phyloP scores from a whole-genome alignment of 2,113 vertebrate genomes.

The Paraplagusia blochii region DNA sequence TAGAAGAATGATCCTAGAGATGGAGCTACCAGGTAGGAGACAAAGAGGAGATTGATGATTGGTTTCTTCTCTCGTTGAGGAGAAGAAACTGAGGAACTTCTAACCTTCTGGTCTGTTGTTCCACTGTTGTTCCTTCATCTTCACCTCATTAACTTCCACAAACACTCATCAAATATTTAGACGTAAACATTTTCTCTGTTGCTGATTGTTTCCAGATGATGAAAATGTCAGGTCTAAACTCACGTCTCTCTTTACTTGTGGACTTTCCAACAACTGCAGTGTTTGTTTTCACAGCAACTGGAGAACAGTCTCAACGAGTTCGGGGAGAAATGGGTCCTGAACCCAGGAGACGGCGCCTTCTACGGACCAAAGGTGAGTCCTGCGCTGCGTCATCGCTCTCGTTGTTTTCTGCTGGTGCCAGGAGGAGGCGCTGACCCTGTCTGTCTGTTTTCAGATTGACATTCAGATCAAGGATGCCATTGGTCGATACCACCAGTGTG shows the following conservation, averaged over 20 bases:
- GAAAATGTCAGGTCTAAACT: constrained; percentile 30
- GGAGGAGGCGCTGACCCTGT: neutral
- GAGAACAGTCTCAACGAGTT: constrained; percentile 95
- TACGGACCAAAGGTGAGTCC: constrained; percentile 92
- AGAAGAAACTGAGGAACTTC: constrained; percentile 25
- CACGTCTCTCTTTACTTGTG: constrained; percentile 24
- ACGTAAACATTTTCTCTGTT: constrained; percentile 49
- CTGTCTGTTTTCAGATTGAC: constrained; percentile 81
- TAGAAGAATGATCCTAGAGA: no score
- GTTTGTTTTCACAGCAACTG: constrained; percentile 85
- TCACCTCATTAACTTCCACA: constrained; percentile 50
- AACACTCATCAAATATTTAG: constrained; percentile 43
- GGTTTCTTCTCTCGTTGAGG: constrained; percentile 1
- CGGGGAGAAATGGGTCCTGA: constrained; percentile 94
- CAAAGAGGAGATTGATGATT: no score
- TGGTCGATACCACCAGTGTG: constrained; percentile 96
- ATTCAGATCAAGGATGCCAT: constrained; percentile 98
- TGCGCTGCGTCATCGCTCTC: neutral
- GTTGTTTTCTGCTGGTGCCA: constrained; percentile 5
- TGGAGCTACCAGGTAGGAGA: no score
- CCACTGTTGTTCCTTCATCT: constrained; percentile 18
- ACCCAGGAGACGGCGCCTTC: constrained; percentile 96
- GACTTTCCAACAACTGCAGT: constrained; percentile 9
- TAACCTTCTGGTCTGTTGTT: constrained; percentile 17
- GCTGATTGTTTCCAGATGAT: constrained; percentile 46